Conservation (phyloP, 2,113 vertebrate species). For the Calidris pugnax region DNA sequence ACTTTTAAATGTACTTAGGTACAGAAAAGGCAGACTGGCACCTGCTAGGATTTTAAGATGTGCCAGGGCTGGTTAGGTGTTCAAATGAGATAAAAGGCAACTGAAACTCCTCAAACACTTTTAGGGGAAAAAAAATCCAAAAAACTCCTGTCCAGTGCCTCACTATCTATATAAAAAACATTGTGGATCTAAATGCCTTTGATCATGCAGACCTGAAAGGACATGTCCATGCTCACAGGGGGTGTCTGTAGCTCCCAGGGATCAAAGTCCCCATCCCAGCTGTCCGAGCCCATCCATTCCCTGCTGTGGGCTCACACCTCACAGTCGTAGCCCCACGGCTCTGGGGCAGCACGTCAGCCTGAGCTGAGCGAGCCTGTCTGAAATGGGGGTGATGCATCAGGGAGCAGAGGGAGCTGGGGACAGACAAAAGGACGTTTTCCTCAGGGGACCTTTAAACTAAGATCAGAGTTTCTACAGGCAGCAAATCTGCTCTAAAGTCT, state of each 20-base stretch:
- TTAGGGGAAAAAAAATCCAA: too few species aligned
- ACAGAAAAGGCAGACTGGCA: neutral
- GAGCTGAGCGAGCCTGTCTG: neutral
- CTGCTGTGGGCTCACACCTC: neutral
- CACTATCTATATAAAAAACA: neutral
- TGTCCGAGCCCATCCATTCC: neutral
- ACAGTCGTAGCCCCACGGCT: neutral
- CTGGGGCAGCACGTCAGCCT: rapidly evolving
- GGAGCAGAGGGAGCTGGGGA: neutral
- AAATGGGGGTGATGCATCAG: neutral
- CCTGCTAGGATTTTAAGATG: neutral
- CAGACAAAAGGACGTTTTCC: neutral
- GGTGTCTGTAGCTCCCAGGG: neutral
- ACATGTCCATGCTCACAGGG: neutral
- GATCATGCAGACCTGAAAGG: neutral
- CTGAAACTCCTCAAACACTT: neutral
- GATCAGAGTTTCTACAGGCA: neutral
- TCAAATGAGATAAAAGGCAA: neutral
- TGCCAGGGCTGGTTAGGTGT: neutral
- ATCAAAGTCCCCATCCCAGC: neutral
- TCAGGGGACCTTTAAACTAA: neutral
- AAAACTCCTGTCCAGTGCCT: neutral
- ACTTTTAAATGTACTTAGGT: neutral
- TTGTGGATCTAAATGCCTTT: neutral
- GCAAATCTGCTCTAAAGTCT: neutral